Conservation (phyloP, 2,113 vertebrate species). For the Hipposideros armiger region DNA sequence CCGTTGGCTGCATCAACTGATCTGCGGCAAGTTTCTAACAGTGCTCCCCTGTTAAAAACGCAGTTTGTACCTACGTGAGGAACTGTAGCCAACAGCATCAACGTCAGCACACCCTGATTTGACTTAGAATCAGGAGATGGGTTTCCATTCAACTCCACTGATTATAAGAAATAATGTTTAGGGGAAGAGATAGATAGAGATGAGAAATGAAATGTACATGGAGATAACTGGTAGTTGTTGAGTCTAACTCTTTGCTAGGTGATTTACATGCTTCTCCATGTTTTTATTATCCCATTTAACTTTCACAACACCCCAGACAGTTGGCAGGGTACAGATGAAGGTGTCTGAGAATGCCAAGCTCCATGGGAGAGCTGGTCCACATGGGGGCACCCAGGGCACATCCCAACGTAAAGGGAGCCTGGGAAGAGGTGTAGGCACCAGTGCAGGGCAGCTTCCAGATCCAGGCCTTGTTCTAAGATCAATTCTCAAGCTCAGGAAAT, state of each 20-base stretch:
- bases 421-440: not conserved
- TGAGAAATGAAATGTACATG: no score
- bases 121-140: no score
- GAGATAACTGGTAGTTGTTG: no score
- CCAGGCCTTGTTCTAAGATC: not conserved
- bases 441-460: not conserved
- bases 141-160: not conserved
- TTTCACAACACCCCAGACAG: not conserved
- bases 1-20: rapidly evolving
- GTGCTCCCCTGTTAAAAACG: not conserved
- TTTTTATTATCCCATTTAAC: not conserved
- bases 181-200: not conserved
- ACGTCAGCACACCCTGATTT: not conserved
- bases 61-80: not conserved
- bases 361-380: not conserved
- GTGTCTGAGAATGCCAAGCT: not conserved
- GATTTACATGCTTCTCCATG: not conserved
- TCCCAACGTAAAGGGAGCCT: not conserved
- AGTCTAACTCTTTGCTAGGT: not conserved
- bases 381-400: no score
- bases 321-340: not conserved
- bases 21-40: no score
- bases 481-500: not conserved
- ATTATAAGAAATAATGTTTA: not conserved
- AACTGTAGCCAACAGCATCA: rapidly evolving